Evolutionary conservation across 1,140 invertebrate species (phyloP).

Genomic region (Bombus balteatus): DNA sequence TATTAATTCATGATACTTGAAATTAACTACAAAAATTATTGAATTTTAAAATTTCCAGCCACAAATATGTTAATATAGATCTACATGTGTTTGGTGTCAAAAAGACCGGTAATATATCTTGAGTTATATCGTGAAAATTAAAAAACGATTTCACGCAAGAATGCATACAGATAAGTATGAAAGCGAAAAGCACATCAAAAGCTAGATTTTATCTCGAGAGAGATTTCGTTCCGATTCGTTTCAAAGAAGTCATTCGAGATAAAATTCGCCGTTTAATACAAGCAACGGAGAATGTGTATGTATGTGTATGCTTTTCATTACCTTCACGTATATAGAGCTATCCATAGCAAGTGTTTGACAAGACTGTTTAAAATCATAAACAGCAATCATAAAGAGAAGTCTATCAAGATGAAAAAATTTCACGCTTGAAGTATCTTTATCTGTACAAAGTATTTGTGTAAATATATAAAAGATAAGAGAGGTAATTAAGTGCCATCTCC

Average conservation of each 20-base stretch:
- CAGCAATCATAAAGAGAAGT: neutral
- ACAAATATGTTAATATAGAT: neutral
- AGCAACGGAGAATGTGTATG: too few relatives aligned
- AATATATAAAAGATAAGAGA: neutral
- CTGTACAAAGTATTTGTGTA: neutral
- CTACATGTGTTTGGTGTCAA: neutral
- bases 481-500: neutral
- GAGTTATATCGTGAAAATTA: neutral
- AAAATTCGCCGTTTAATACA: neutral
- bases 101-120: too few relatives aligned
- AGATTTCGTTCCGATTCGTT: neutral
- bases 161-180: neutral
- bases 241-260: neutral
- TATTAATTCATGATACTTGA: slow-evolving; percentile 31
- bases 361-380: neutral
- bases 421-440: neutral
- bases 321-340: neutral
- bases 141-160: neutral
- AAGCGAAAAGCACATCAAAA: neutral
- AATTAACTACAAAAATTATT: neutral
- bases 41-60: neutral
- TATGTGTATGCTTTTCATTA: neutral
- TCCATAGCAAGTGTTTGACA: neutral
- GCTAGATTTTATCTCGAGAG: neutral
- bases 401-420: neutral